Base-by-base conservation (phyloP, 2,113 vertebrate species). In the Chamaea fasciata region DNA sequence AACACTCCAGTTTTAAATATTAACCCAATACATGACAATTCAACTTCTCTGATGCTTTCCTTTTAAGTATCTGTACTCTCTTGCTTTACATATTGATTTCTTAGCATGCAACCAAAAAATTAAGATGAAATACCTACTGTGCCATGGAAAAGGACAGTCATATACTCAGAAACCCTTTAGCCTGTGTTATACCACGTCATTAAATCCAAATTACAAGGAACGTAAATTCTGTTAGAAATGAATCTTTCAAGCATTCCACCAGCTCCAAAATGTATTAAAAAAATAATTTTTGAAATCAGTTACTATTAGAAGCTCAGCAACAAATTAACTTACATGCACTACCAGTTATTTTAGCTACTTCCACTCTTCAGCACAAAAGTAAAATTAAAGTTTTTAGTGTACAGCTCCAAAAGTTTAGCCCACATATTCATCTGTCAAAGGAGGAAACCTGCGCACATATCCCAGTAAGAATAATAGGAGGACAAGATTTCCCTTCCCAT, bases 41-140 rank as follows among this genome's bases (percentile, higher is more conserved):
- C 76, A 86, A 63, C 35, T 90, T 89, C 49, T 89, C 68, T 35
- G 83, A 91, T 81, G 68, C 68, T 74, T 93, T 97, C 39, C 41
- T 87, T 91, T 94, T 35, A 82, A 83, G 39, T 92, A 65, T 94
- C 86, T 81, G 37, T 63, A 89, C 64, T 65, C 53, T 74, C 83
- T 64, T 60, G 23, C 87, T 93, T 92, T 91, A 81, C 68, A 71
- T 52, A 85, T 44, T 90, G 47, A 93, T 96, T 96, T 91, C 52
- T 64, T 96, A 87, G 74, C 37, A 78, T 81, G 60, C 65, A 93
- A 90, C 62, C 33, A 89, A 94, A 94, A 95, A 93, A 93, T 93
- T 94, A 93, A 92, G 88, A 95, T 30, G 64, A 94, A 94, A 90
- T 83, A 60, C 93, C 93, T 83, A 86, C 90, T 96, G 88, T 97